Percentiles rank a stretch among this genome's conserved stretches.
Conservation (phyloP, 1,140 invertebrate species). For the Epicauta chinensis region DNA sequence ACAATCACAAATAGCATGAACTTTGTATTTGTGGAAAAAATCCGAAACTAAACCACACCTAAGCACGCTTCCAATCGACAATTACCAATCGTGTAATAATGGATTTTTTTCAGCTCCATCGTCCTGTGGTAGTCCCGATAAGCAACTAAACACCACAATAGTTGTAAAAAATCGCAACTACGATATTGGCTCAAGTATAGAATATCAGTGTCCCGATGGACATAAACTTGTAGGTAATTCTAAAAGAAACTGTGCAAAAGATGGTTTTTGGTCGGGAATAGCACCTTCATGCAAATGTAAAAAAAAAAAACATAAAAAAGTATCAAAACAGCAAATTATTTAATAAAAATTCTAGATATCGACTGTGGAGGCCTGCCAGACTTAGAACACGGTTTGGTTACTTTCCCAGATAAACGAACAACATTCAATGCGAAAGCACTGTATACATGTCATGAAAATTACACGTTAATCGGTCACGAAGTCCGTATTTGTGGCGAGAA, state of each 20-base stretch:
- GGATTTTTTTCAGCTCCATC: constrained; percentile 56
- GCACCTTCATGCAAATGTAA: constrained; percentile 83
- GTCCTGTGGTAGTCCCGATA: constrained; percentile 80
- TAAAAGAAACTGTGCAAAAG: constrained; percentile 59
- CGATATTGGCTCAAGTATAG: constrained; percentile 61
- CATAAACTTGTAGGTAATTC: constrained; percentile 71
- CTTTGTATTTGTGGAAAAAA: constrained; percentile 3
- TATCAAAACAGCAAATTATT: not conserved
- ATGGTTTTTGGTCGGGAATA: constrained; percentile 74
- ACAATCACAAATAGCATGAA: constrained; percentile 9
- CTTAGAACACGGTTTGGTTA: constrained; percentile 68
- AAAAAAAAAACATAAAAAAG: constrained; percentile 29
- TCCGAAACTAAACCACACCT: constrained; percentile 4
- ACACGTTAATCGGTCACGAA: constrained; percentile 70
- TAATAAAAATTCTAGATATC: constrained; percentile 54
- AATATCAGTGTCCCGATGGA: constrained; percentile 76
- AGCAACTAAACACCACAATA: constrained; percentile 77
- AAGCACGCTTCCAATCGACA: not conserved
- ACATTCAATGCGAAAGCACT: constrained; percentile 68
- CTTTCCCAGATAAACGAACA: constrained; percentile 60
- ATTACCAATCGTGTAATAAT: not conserved
- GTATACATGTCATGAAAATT: constrained; percentile 77
- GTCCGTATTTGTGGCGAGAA: constrained; percentile 69
- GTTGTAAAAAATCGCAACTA: constrained; percentile 54
- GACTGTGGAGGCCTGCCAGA: constrained; percentile 68